Evolutionary conservation across 2,797 vertebrate species (phyloP), one percentile per base, ranked within the genome.

Genomic region (Chloroceryle inda): DNA sequence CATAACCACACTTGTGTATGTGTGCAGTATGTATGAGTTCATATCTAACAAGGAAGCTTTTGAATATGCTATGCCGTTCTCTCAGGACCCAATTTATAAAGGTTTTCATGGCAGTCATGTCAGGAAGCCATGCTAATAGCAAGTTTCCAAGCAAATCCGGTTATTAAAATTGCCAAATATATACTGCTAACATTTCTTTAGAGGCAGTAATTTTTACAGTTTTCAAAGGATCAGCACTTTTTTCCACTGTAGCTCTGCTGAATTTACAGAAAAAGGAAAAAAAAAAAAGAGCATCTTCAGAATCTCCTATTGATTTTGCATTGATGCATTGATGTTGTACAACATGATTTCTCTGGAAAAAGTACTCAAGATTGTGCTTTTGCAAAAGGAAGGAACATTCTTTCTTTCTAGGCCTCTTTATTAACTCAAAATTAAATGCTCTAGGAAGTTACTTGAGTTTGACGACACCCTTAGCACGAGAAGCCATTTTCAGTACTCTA

Each of bases 211-310:
- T 85, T 78, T 42, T 21, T 53, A 59, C 12, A 74, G 23, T 71
- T 96, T 92, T 76, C 47, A 64, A 53, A 94, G 63, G 24, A 93
- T 97, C 89, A 96, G 73, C 77, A 85, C 27, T 78, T 94, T 80
- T 50, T 50, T 50, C 8, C 29, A 76, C 84, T 13, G 24, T 11
- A 35, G 80, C 2, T 2, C 89, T 83, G 92, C 79, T 84, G 85
- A 86, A 91, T 90, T 90, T 33, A 72, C 56, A 50, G 7, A 44
- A 44, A 44, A 37, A 37, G 37, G 35, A 37, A 16, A 16, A 44
- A 44, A 44, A 24, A 50, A 58, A 78, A 77, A 94, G 52, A 84
- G 53, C 58, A 80, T 62, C 67, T 80, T 88, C 75, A 35, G 50
- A 52, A 66, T 27, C 56, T 85, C 68, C 84, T 85, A 17, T 38